These are phyloP conservation scores for Carassius auratus DNA, from an alignment of 2,113 vertebrate genomes.

Conservation along the genomic window DNA sequence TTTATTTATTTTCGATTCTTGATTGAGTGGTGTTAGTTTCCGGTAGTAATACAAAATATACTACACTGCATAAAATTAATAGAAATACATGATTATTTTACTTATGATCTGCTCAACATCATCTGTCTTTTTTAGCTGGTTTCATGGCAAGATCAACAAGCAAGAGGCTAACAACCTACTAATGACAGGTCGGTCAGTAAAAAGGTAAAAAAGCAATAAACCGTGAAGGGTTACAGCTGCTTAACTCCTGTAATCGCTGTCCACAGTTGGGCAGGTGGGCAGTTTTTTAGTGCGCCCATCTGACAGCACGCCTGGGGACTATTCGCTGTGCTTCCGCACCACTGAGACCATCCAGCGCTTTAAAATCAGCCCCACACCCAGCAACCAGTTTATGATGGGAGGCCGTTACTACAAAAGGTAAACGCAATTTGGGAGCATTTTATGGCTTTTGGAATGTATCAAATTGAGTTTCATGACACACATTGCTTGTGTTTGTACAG, in stretches of 20 bases:
- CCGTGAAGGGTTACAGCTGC: background rate
- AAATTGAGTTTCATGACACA: constrained; percentile 47
- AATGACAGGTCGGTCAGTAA: constrained; percentile 87
- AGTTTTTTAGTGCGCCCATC: constrained; percentile 96
- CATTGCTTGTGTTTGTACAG: constrained; percentile 65
- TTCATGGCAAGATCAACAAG: constrained; percentile 98
- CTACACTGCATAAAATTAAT: background rate
- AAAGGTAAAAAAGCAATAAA: background rate
- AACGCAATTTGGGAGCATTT: background rate
- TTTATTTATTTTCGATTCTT: background rate
- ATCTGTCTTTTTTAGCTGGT: constrained; percentile 81
- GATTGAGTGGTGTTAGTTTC: background rate
- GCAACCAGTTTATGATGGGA: constrained; percentile 98
- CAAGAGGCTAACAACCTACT: constrained; percentile 96
- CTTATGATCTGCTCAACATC: background rate
- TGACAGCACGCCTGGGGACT: constrained; percentile 98
- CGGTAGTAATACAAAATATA: background rate
- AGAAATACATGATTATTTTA: background rate
- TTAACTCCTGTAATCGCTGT: background rate
- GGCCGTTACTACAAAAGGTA: constrained; percentile 98
- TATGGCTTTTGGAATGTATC: background rate
- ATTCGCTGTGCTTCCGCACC: constrained; percentile 97
- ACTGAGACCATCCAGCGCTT: constrained; percentile 97
- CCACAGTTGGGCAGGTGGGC: constrained; percentile 90
- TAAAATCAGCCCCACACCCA: constrained; percentile 97